A percentile compares a stretch with the other conserved stretches of the same genome.
phyloP scores from a whole-genome alignment of 2,888 invertebrate species.

The Dryomyza anilis region DNA sequence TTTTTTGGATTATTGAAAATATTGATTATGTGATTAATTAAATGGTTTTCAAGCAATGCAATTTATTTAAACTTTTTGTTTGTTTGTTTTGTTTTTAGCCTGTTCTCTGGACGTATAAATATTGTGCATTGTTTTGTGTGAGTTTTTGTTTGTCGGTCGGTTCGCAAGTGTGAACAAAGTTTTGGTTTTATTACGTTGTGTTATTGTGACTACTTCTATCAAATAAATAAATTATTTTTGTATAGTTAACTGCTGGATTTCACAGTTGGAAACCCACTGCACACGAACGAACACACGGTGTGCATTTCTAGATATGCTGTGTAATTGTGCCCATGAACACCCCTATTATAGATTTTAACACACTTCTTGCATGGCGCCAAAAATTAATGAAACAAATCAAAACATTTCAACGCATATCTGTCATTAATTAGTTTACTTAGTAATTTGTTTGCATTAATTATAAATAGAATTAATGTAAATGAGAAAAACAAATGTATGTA shows the following conservation, averaged over 20 bases:
- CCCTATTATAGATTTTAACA: too few species aligned
- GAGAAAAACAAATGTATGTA: too few species aligned
- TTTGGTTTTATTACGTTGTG: not conserved
- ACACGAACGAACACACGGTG: not conserved
- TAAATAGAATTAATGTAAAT: not conserved
- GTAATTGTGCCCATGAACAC: too few species aligned
- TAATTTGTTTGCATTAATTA: not conserved
- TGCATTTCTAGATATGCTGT: not conserved
- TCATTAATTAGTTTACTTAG: not conserved
- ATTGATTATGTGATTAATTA: not conserved
- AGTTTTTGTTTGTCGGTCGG: not conserved
- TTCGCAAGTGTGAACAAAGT: too few species aligned
- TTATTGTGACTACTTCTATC: slow-evolving; percentile 4
- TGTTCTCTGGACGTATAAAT: not conserved
- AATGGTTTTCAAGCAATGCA: not conserved
- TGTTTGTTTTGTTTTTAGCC: not conserved
- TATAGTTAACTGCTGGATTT: slow-evolving; percentile 5
- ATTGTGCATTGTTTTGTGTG: not conserved
- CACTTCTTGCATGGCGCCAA: not conserved
- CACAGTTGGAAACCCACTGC: too few species aligned
- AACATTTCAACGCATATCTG: not conserved
- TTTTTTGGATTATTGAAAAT: not conserved
- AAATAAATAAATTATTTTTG: slow-evolving; percentile 6
- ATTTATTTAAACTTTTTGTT: slow-evolving; percentile 5
- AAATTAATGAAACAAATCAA: not conserved